Conservation (phyloP, 1,140 invertebrate species). For the Oreohelix idahoensis region DNA sequence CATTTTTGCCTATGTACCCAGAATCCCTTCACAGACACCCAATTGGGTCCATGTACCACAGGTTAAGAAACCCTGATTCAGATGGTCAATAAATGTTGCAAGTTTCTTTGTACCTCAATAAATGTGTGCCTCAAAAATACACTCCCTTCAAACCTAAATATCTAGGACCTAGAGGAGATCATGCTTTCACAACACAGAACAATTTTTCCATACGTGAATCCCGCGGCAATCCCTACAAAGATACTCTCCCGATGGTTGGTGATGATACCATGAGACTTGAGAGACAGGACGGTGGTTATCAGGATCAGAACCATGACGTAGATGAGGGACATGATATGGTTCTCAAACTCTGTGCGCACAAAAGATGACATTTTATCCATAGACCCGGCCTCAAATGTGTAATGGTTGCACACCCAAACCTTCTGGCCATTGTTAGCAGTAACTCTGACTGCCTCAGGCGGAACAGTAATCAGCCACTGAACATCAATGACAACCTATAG, state of each 20-base stretch:
- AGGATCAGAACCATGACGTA: slow-evolving; percentile 88
- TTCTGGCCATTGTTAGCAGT: slow-evolving; percentile 53
- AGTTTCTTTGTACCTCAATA: no score
- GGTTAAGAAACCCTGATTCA: no score
- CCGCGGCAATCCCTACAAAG: slow-evolving; percentile 89
- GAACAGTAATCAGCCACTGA: slow-evolving; percentile 80
- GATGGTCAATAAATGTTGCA: no score
- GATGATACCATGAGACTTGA: slow-evolving; percentile 84
- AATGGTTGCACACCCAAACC: slow-evolving; percentile 65
- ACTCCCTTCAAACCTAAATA: no score
- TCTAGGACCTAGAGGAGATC: no score
- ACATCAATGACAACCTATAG: slow-evolving; percentile 83
- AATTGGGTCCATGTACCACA: no score
- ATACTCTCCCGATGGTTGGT: slow-evolving; percentile 93
- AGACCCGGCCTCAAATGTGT: slow-evolving; percentile 54
- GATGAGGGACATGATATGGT: slow-evolving; percentile 84
- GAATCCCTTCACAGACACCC: no score
- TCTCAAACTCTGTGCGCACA: slow-evolving; percentile 68
- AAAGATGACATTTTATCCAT: slow-evolving; percentile 62
- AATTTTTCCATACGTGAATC: slow-evolving; percentile 70
- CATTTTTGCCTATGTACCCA: no score
- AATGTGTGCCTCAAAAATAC: no score
- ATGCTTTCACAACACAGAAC: slow-evolving; percentile 5
- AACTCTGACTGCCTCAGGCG: slow-evolving; percentile 60
- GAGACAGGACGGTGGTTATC: slow-evolving; percentile 86